Base-by-base conservation (phyloP, 2,888 invertebrate genomes). In the Orchesella flavescens region DNA sequence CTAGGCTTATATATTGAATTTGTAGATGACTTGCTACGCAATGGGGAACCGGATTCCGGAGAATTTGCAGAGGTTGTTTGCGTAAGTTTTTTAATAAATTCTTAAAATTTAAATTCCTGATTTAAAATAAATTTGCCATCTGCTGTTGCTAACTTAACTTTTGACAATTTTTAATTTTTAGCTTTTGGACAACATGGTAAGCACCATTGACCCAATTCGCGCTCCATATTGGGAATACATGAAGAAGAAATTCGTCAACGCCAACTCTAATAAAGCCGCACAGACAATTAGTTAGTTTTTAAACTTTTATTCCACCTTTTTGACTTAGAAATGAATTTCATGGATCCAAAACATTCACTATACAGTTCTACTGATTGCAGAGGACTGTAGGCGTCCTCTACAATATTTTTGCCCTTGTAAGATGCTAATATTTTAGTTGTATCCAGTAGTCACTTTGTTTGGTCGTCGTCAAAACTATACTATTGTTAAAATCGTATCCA, bases 1-100 rank as follows among this genome's bases (percentile, higher is more conserved):
- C 66, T 82, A 24, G 81, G 73, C 1, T 49, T 84, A 2, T 81
- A 73, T 46, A 24, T 81, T 12, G 84, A 84, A 21, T n/a, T 76
- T 55, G 73, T 72, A 0, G 81, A 84, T 34, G 84, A 84, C n/a
- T 17, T 81, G 3, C 43, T 84, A 4, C 59, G 43, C n/a, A n/a
- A 21, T 19, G 69, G 34, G 0, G 44, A 69, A 21, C 59, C 23
- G 19, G 68, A 59, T 19, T 2, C 2, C 12, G 1, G n/a, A 10
- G 1, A 15, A 46, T 73, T 74, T 12, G 12, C 57, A 0, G 81
- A 81, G 44, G 73, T 81, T 10, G 13, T 24, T 46, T 13, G 12
- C 49, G 81, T 74, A 21, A 74, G 81, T 81, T 53, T 7, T 34
- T 34, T 2, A 34, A 34, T 34, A 34, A 34, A 34, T 4, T 4